phyloP scores from a whole-genome alignment of 1,140 invertebrate genomes.

The Drosophila bocqueti region DNA sequence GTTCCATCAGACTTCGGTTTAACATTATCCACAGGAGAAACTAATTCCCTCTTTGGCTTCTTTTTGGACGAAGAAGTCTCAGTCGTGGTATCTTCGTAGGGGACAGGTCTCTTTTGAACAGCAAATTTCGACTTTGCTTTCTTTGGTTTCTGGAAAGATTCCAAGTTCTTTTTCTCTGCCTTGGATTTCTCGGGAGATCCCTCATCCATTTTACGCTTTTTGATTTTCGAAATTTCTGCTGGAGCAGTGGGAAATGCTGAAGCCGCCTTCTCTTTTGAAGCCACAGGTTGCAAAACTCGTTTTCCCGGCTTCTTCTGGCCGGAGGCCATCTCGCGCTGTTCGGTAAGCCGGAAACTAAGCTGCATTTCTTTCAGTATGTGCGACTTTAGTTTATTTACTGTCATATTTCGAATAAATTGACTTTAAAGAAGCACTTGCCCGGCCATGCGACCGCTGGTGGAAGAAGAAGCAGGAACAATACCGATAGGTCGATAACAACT shows the following conservation, averaged over 20 bases:
- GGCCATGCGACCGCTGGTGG: constrained; percentile 49
- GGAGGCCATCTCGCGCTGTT: constrained; percentile 6
- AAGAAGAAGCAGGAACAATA: constrained; percentile 21
- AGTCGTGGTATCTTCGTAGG: not conserved
- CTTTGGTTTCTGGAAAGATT: not conserved
- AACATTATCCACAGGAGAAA: not conserved
- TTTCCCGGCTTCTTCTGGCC: constrained; percentile 16
- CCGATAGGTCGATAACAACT: not conserved
- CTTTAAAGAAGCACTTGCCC: constrained; percentile 20
- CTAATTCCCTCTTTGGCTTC: not conserved
- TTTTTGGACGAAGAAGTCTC: constrained; percentile 1
- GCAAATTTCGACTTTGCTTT: not conserved
- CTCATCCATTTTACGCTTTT: not conserved
- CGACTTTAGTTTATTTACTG: not conserved
- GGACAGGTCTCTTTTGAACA: not conserved
- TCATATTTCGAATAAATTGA: constrained; percentile 1
- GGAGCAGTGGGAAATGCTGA: not conserved
- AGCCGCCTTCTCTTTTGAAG: not conserved
- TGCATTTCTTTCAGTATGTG: constrained; percentile 34
- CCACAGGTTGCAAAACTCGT: too few relatives aligned
- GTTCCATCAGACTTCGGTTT: not conserved
- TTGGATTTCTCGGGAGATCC: not conserved
- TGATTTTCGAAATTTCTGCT: not conserved
- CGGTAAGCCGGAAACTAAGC: constrained; percentile 28
- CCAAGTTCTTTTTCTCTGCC: not conserved